Evolutionary conservation across 2,888 invertebrate genomes (phyloP), one percentile per base, ranked within the genome.

Genomic region (Doris montereyensis): DNA sequence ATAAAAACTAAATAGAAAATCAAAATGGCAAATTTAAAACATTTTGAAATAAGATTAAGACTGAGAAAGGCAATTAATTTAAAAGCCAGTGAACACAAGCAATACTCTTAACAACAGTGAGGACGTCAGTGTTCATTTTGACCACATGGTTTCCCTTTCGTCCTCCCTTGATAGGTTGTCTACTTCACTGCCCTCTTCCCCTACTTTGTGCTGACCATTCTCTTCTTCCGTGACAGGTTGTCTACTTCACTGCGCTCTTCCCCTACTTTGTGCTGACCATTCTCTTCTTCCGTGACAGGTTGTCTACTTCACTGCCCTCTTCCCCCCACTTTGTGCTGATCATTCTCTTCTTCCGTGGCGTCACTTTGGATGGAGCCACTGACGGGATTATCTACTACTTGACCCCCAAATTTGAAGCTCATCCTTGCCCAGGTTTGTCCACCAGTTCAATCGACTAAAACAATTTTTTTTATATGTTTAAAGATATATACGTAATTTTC

Each of bases 181-280:
- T 90, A 90, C 76, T 89, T 90, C 82, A 90, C 90, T 32, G 89
- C 90, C 26, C 82, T 90, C 71, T 90, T 90, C 79, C 90, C 90
- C 0, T 90, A 89, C 77, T 84, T 89, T 35, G 89, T 90, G 26
- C 84, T 90, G 77, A 85, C 88, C 70, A 90, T 90, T 79, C 84
- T 90, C 65, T 89, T 90, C 82, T 86, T 90, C 84, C 87, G 90
- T 70, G 90, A 89, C 41, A 83, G 89, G 65, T 89, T 89, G 1
- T 17, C 52, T 10, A 41, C 52, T 17, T 17, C 52, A 41, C 17
- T 17, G 8, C 52, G 17, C 52, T 17, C 52, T 41, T 41, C 52
- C 52, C 17, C 17, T 41, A 89, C 77, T 84, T 89, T 34, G 89
- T 90, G 24, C 84, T 90, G 77, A 85, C 88, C 71, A 90, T 90